Percentiles rank a stretch among this genome's conserved stretches.
phyloP scores from a whole-genome alignment of 92 coral and sea anemone genomes.

The Umimayanthus kanabou region DNA sequence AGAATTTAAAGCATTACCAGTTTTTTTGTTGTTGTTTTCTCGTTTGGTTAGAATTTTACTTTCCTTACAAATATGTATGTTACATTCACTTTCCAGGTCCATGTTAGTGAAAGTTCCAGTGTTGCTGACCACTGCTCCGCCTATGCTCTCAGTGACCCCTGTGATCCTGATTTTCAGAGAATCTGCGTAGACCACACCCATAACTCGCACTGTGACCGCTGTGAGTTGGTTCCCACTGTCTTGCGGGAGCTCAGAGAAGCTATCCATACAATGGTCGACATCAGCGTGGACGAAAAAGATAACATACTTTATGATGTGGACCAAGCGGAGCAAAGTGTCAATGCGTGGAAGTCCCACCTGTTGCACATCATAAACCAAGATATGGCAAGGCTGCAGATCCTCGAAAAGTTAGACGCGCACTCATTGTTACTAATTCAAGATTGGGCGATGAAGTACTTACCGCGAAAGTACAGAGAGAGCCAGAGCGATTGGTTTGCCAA shows the following conservation, averaged over 20 bases:
- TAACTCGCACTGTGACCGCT: not conserved
- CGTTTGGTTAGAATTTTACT: not conserved
- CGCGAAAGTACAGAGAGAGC: too few relatives aligned
- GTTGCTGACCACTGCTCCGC: conserved; percentile 30
- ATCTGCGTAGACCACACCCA: conserved; percentile 15
- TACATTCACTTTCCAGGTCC: not conserved
- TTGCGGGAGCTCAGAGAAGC: conserved; percentile 16
- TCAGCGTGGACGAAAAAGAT: conserved; percentile 21
- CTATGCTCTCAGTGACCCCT: conserved; percentile 29
- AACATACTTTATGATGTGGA: conserved; percentile 10
- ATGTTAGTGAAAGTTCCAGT: conserved; percentile 30
- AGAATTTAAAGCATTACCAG: too few relatives aligned
- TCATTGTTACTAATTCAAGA: too few relatives aligned
- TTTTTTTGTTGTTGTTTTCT: too few relatives aligned
- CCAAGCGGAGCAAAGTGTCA: conserved; percentile 28
- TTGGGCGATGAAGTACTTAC: too few relatives aligned
- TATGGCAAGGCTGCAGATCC: too few relatives aligned
- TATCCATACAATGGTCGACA: not conserved
- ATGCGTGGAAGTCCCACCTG: conserved; percentile 21
- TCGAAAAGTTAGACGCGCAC: too few relatives aligned
- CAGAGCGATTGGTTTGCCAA: too few relatives aligned
- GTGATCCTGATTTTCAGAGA: conserved; percentile 29
- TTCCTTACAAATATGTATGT: not conserved
- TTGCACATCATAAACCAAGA: too few relatives aligned
- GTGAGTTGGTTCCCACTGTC: conserved; percentile 11